Percentiles rank a stretch among this genome's conserved stretches.
Conservation (phyloP, 1,140 invertebrate species). For the Penaeus japonicus region DNA sequence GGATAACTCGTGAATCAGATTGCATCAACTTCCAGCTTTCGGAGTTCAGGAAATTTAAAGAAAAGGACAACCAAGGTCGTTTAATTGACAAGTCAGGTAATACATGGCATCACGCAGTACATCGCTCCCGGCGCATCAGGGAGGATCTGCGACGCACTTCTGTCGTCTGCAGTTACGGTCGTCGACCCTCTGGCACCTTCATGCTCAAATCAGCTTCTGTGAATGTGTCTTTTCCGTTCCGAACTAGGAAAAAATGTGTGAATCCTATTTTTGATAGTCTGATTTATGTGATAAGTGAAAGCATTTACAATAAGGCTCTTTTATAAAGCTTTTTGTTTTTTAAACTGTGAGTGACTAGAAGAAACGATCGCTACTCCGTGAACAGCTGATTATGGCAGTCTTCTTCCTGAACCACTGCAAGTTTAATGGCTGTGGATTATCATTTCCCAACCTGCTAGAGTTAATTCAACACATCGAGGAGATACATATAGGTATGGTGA, state of each 20-base stretch:
- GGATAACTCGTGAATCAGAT: no score
- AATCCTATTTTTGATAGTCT: background rate
- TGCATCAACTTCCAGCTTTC: no score
- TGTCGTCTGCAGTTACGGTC: conserved; percentile 9
- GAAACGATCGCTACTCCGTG: conserved; percentile 29
- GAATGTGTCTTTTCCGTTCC: background rate
- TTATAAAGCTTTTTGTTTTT: background rate
- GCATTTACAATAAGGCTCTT: background rate
- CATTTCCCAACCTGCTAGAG: conserved; percentile 79
- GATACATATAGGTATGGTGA: conserved; percentile 80
- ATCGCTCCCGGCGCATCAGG: background rate
- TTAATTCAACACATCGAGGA: conserved; percentile 86
- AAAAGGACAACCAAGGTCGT: no score
- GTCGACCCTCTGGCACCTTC: background rate
- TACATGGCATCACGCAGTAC: background rate
- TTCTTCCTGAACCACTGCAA: conserved; percentile 87
- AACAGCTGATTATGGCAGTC: conserved; percentile 74
- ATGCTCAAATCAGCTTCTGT: background rate
- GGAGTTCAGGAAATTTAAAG: no score
- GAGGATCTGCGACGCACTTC: background rate
- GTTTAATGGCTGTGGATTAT: conserved; percentile 84
- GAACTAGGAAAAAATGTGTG: background rate
- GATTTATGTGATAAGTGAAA: background rate
- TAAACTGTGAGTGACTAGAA: background rate
- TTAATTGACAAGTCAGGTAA: background rate